These are phyloP conservation scores for Lophotis ruficrista DNA, from an alignment of 2,113 vertebrate genomes.

Conservation along the genomic window DNA sequence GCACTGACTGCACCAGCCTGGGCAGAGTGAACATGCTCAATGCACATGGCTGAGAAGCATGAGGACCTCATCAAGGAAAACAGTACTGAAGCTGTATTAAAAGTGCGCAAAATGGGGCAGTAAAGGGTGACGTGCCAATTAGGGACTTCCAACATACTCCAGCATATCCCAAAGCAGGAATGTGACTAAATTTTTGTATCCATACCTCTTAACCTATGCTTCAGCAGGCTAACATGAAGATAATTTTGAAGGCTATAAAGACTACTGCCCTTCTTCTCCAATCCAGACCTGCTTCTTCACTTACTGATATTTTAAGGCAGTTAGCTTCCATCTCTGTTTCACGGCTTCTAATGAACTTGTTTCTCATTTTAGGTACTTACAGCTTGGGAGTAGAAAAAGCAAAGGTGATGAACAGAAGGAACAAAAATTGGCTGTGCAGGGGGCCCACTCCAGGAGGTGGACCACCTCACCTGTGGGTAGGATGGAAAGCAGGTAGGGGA, in stretches of 20 bases:
- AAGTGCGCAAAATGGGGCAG: not conserved
- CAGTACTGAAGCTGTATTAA: not conserved
- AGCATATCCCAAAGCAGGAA: not conserved
- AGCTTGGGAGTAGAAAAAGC: not conserved
- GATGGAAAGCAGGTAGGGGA: not conserved
- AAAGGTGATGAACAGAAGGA: not conserved
- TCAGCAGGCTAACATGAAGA: not conserved
- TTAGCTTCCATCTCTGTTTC: not conserved
- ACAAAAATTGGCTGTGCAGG: not conserved
- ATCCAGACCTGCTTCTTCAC: not conserved
- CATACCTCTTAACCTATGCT: not conserved
- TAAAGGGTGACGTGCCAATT: not conserved
- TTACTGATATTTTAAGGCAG: not conserved
- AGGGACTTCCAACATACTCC: not conserved
- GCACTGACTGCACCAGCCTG: rapidly evolving
- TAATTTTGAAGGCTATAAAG: not conserved
- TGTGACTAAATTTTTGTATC: not conserved
- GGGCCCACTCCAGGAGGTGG: not conserved
- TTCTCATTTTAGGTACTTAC: not conserved
- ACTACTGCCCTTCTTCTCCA: not conserved
- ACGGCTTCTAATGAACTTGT: not conserved
- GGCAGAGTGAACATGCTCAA: not conserved
- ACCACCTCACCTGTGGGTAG: not conserved
- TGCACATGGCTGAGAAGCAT: not conserved
- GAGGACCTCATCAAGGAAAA: not conserved